These are phyloP conservation scores for Pteria penguin DNA, from an alignment of 2,888 invertebrate species.

Conservation along the genomic window DNA sequence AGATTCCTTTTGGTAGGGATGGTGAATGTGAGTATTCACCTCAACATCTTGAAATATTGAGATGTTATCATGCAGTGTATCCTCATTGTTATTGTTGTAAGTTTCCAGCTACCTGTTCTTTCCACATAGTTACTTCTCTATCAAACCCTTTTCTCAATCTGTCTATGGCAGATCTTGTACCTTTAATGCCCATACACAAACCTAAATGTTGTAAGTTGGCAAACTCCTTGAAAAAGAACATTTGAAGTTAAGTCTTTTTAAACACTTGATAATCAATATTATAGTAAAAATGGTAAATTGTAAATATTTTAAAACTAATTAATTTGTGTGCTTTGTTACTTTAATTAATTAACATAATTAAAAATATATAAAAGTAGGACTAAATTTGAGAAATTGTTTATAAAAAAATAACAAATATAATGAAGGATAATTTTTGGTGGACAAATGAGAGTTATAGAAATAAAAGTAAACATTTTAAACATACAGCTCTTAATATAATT, in stretches of 20 bases:
- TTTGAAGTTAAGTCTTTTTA: no score
- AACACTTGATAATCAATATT: no score
- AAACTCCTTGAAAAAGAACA: conserved; percentile 6
- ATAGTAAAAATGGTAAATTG: no score
- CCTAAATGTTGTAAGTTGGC: conserved; percentile 19
- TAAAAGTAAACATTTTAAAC: no score
- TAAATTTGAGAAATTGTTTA: background rate
- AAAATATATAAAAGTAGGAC: no score
- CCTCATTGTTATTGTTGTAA: background rate
- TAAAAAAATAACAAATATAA: background rate
- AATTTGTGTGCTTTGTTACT: no score
- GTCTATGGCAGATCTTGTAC: conserved; percentile 13
- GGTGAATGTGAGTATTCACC: background rate
- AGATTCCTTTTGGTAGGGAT: background rate
- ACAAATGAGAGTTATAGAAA: no score
- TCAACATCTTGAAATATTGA: background rate
- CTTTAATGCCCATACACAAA: conserved; percentile 8
- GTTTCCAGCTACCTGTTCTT: conserved; percentile 1
- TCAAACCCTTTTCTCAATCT: conserved; percentile 19
- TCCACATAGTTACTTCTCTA: conserved; percentile 31
- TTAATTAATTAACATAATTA: no score
- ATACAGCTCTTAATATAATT: no score
- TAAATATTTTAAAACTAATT: no score
- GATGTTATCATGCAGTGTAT: background rate
- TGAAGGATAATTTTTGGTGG: no score